Evolutionary conservation across 2,797 vertebrate genomes (phyloP).

Genomic region (Brachymystax lenok): DNA sequence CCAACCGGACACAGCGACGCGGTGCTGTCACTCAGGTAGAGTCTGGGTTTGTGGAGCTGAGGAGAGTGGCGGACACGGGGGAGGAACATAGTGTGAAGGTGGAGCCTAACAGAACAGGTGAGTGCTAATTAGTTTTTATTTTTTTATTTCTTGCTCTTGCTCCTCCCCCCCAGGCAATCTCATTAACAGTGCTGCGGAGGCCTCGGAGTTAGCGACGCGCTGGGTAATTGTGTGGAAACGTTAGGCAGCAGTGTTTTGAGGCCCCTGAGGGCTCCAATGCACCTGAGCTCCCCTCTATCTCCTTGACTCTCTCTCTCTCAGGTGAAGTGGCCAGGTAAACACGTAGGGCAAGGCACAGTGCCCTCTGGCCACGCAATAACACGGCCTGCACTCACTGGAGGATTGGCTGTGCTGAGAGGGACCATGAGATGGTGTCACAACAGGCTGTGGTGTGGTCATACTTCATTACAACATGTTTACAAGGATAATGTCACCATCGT

Average conservation of each 20-base stretch:
- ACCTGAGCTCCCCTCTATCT: conserved; percentile 71
- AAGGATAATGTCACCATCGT: not conserved
- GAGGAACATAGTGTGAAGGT: conserved; percentile 62
- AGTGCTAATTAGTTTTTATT: conserved; percentile 76
- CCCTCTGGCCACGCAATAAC: conserved; percentile 43
- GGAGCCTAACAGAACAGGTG: conserved; percentile 71
- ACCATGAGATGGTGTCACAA: not conserved
- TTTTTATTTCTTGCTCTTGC: conserved; percentile 27
- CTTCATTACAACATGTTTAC: not conserved
- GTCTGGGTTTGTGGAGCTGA: conserved; percentile 73
- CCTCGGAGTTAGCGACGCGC: conserved; percentile 76
- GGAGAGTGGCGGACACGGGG: conserved; percentile 58
- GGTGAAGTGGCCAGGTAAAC: conserved; percentile 81
- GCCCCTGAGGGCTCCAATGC: conserved; percentile 60
- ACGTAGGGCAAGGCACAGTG: conserved; percentile 42
- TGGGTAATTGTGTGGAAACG: conserved; percentile 79
- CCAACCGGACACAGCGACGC: conserved; percentile 52
- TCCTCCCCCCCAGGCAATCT: conserved; percentile 67
- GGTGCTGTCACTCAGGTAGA: conserved; percentile 22
- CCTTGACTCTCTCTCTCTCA: conserved; percentile 75
- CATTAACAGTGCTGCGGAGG: conserved; percentile 74
- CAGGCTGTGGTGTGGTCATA: not conserved
- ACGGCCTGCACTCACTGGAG: conserved; percentile 8
- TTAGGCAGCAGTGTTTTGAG: conserved; percentile 68
- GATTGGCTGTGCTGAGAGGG: not conserved